Conservation (phyloP, 1,140 invertebrate genomes). For the Lepidurus arcticus region DNA sequence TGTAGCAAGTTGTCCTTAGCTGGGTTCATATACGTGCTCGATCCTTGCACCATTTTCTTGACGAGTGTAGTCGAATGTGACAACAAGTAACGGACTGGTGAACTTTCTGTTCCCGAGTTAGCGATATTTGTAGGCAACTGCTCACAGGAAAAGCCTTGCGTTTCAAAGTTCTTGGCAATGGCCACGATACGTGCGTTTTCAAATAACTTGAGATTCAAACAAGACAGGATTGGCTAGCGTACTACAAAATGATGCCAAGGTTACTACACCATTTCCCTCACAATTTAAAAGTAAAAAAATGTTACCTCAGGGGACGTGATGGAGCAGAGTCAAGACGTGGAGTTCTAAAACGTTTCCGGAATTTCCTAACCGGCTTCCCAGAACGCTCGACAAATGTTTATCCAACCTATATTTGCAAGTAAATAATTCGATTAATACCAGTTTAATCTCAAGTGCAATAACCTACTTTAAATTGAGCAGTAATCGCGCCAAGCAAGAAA, state of each 20-base stretch:
- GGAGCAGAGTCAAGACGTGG: conserved; percentile 67
- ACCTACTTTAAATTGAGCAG: conserved; percentile 20
- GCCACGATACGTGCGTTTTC: not conserved
- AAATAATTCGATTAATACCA: conserved; percentile 34
- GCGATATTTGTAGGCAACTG: not conserved
- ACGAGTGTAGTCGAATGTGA: not conserved
- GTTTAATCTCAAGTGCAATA: not conserved
- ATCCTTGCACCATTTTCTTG: conserved; percentile 34
- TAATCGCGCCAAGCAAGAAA: conserved; percentile 18
- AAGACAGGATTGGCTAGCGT: conserved; percentile 12
- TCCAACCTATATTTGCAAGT: conserved; percentile 54
- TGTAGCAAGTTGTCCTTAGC: not conserved
- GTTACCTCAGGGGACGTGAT: conserved; percentile 69
- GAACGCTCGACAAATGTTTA: conserved; percentile 63
- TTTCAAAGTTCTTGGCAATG: conserved; percentile 25
- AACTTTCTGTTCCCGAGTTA: not conserved
- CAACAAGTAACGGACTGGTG: not conserved
- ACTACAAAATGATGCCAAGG: conserved; percentile 11
- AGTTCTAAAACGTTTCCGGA: conserved; percentile 70
- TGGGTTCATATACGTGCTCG: conserved; percentile 25
- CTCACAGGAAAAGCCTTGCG: not conserved
- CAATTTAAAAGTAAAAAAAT: conserved; percentile 26
- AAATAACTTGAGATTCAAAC: conserved; percentile 9
- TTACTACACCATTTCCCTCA: not conserved
- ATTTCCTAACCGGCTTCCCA: conserved; percentile 68